Percentiles rank a stretch among this genome's conserved stretches.
Evolutionary conservation across 1,140 invertebrate species (phyloP).

Genomic region (Dendroctonus ponderosae): DNA sequence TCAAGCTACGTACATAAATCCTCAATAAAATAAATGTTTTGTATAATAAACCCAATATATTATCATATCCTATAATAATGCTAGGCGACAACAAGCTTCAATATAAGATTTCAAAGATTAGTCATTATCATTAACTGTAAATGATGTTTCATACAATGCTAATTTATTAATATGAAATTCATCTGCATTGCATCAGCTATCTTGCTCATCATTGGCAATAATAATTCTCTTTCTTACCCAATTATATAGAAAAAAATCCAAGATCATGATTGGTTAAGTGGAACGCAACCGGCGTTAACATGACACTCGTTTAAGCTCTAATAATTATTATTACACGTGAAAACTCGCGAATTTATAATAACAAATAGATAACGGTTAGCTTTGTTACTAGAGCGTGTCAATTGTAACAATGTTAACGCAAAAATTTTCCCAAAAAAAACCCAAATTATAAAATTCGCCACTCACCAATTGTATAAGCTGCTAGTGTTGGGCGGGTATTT

Average conservation of each 20-base stretch:
- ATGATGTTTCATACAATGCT: slow-evolving; percentile 26
- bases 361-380: slow-evolving; percentile 20
- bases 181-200: slow-evolving; percentile 23
- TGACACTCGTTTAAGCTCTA: slow-evolving; percentile 23
- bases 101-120: slow-evolving; percentile 3
- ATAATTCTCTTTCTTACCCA: not conserved
- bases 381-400: slow-evolving; percentile 29
- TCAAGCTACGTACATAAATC: too few relatives aligned
- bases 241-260: not conserved
- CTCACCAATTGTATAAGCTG: slow-evolving; percentile 26
- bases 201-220: slow-evolving; percentile 11
- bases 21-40: too few relatives aligned
- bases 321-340: slow-evolving; percentile 12
- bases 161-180: slow-evolving; percentile 17
- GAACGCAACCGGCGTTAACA: slow-evolving; percentile 21
- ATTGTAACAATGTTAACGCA: not conserved
- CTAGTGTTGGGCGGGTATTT: slow-evolving; percentile 3
- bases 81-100: too few relatives aligned
- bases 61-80: too few relatives aligned
- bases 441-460: slow-evolving; percentile 7
- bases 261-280: slow-evolving; percentile 8
- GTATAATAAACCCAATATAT: too few relatives aligned
- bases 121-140: slow-evolving; percentile 30
- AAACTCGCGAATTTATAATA: slow-evolving; percentile 22
- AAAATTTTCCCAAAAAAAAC: not conserved